A percentile compares a stretch with the other conserved stretches of the same genome.
Evolutionary conservation across 2,888 invertebrate genomes (phyloP).

Genomic region (Labia minor): DNA sequence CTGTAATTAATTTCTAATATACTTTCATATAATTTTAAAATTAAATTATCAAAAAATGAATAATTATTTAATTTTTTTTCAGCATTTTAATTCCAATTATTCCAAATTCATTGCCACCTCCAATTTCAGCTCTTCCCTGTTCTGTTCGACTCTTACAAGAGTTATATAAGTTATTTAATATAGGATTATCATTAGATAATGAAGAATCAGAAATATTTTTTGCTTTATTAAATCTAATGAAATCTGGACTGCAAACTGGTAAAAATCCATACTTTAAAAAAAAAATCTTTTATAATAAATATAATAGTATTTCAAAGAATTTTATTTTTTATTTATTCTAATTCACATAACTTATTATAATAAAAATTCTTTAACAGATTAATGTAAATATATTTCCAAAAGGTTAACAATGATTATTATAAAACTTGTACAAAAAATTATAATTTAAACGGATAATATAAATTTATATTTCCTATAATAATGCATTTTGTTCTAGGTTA

Average conservation of each 20-base stretch:
- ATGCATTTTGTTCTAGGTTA: neutral
- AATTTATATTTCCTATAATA: no score
- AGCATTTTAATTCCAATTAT: neutral
- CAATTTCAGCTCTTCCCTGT: neutral
- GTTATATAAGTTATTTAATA: neutral
- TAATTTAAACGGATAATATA: no score
- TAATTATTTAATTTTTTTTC: neutral
- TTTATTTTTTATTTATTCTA: neutral
- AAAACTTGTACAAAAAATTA: no score
- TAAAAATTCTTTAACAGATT: no score
- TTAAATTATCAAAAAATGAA: neutral
- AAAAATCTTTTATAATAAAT: no score
- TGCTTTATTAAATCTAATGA: neutral
- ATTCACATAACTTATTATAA: no score
- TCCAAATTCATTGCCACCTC: neutral
- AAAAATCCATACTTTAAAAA: no score
- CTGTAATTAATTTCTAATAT: no score
- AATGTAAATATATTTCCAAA: no score
- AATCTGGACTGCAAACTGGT: neutral
- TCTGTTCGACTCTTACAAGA: neutral
- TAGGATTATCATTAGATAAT: neutral
- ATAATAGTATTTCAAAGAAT: no score
- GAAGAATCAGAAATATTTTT: neutral
- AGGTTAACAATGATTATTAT: no score
- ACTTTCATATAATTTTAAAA: no score